Evolutionary conservation across 64 coral and sea anemone species (phyloP).

Genomic region (Porites australiensis): DNA sequence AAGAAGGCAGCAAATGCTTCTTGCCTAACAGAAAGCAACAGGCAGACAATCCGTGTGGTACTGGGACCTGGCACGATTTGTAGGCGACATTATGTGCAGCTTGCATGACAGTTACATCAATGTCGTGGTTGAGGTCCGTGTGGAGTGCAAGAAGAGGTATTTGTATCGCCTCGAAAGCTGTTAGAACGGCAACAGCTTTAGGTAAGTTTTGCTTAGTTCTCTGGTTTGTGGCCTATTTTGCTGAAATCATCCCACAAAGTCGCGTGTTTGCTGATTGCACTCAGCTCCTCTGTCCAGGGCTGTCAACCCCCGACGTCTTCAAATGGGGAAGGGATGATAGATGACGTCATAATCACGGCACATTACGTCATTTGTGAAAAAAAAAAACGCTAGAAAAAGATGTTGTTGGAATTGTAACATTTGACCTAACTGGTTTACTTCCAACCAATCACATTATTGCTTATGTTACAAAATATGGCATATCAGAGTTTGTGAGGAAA

Average conservation of each 20-base stretch:
- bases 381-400: too few relatives aligned
- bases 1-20: not conserved
- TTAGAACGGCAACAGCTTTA: not conserved
- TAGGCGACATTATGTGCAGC: not conserved
- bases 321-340: too few relatives aligned
- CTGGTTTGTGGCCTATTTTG: not conserved
- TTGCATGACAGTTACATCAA: not conserved
- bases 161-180: not conserved
- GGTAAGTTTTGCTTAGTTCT: not conserved
- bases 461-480: too few relatives aligned
- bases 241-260: not conserved
- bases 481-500: too few relatives aligned
- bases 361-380: too few relatives aligned
- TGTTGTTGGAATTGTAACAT: too few relatives aligned
- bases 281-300: too few relatives aligned
- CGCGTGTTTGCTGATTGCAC: not conserved
- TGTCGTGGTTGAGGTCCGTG: not conserved
- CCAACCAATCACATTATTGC: too few relatives aligned
- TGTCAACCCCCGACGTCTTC: too few relatives aligned
- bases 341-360: too few relatives aligned
- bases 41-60: not conserved
- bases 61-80: not conserved
- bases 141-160: not conserved
- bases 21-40: not conserved
- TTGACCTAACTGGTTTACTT: too few relatives aligned